Percentiles rank a stretch among this genome's conserved stretches.
phyloP scores from a whole-genome alignment of 2,113 vertebrate genomes.

The Aegypius monachus region DNA sequence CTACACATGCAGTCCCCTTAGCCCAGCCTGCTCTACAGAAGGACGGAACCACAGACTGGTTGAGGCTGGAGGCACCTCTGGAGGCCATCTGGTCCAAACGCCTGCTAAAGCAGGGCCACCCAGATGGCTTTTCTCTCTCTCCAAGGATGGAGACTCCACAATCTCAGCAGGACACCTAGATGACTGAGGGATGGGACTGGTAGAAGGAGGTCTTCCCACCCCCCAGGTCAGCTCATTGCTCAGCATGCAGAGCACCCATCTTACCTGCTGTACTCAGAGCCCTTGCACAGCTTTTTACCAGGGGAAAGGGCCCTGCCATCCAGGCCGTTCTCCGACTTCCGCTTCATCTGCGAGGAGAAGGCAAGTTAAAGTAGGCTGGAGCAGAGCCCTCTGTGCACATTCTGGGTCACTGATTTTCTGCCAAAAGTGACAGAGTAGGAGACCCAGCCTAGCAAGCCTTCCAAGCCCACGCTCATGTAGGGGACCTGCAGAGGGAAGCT shows the following conservation, averaged over 20 bases:
- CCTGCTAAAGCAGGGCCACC: too few species aligned
- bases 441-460: background rate
- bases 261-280: slow-evolving; percentile 48
- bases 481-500: background rate
- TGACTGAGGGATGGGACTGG: too few species aligned
- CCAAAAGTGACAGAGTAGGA: background rate
- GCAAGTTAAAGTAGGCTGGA: background rate
- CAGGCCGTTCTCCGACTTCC: slow-evolving; percentile 42
- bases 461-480: background rate
- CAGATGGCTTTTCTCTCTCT: too few species aligned
- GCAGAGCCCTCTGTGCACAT: background rate
- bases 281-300: slow-evolving; percentile 65
- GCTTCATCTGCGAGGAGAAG: slow-evolving; percentile 59
- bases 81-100: too few species aligned
- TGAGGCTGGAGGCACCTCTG: background rate
- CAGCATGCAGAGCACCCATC: too few species aligned
- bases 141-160: background rate
- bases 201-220: background rate
- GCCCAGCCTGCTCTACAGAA: background rate
- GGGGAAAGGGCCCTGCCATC: slow-evolving; percentile 58
- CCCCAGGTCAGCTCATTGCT: background rate
- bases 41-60: background rate
- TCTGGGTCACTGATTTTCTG: too few species aligned
- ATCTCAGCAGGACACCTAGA: background rate
- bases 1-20: background rate